Evolutionary conservation across 2,888 invertebrate species (phyloP).

Genomic region (Hyles lineata): DNA sequence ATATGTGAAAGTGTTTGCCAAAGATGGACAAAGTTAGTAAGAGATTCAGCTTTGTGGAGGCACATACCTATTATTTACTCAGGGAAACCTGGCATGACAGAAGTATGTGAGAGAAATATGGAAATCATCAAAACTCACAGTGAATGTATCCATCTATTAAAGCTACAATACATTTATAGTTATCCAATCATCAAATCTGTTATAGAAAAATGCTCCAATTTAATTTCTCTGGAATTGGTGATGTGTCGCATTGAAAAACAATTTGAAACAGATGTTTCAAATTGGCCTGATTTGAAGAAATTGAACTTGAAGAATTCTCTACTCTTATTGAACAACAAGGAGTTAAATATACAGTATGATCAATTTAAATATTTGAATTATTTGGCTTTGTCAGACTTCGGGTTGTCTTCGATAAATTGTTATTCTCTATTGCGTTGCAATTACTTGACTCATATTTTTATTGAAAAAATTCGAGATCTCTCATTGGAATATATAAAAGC

Average conservation of each 20-base stretch:
- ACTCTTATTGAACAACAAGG: constrained; percentile 52
- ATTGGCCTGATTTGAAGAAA: constrained; percentile 67
- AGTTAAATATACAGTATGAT: constrained; percentile 64
- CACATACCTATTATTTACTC: constrained; percentile 65
- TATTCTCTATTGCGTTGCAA: constrained; percentile 64
- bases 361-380: constrained; percentile 64
- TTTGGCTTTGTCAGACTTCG: constrained; percentile 74
- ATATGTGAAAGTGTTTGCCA: constrained; percentile 68
- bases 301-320: constrained; percentile 74
- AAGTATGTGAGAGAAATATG: constrained; percentile 62
- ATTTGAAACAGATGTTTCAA: constrained; percentile 63
- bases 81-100: constrained; percentile 67
- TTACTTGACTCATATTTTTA: constrained; percentile 68
- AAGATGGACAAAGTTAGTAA: constrained; percentile 67
- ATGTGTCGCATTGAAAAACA: constrained; percentile 74
- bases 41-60: constrained; percentile 68
- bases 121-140: constrained; percentile 64
- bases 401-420: constrained; percentile 66
- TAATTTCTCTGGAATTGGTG: constrained; percentile 69
- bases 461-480: constrained; percentile 74
- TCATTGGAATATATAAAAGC: constrained; percentile 61
- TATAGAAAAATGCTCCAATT: constrained; percentile 63
- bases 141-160: constrained; percentile 62
- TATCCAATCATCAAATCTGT: constrained; percentile 65
- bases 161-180: constrained; percentile 72